Evolutionary conservation across 2,888 invertebrate species (phyloP).

Genomic region (Drosophila lutescens): DNA sequence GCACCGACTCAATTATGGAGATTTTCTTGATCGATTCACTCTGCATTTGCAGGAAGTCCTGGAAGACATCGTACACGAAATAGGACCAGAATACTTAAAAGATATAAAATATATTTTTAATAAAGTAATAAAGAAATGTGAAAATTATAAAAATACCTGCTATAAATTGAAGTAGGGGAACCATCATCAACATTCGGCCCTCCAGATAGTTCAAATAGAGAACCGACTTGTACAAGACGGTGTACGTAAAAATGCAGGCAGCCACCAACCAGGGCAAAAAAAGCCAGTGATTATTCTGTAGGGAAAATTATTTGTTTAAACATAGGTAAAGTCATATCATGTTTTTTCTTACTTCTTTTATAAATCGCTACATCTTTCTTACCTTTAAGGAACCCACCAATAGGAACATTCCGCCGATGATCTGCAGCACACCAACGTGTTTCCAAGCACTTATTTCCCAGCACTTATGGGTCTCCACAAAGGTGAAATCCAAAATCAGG

Average conservation of each 20-base stretch:
- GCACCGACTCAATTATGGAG: slow-evolving; percentile 5
- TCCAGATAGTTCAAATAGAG: neutral
- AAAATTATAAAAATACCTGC: slow-evolving; percentile 37
- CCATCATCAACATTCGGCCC: fast-evolving
- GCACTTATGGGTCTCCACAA: neutral
- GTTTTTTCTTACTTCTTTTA: too few relatives aligned
- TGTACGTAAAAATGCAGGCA: slow-evolving; percentile 46
- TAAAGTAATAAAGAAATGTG: fast-evolving
- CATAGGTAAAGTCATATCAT: too few relatives aligned
- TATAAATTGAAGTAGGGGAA: slow-evolving; percentile 6
- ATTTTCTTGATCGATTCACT: neutral
- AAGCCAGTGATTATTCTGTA: slow-evolving; percentile 50
- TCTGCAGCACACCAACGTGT: slow-evolving; percentile 56
- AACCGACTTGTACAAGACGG: slow-evolving; percentile 33
- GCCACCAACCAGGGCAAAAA: slow-evolving; percentile 54
- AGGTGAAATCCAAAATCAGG: neutral
- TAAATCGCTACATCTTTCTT: neutral
- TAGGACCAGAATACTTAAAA: slow-evolving; percentile 54
- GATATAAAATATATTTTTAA: neutral
- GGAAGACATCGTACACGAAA: slow-evolving; percentile 36
- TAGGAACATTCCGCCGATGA: slow-evolving; percentile 30
- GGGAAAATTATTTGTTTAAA: too few relatives aligned
- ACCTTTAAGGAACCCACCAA: slow-evolving; percentile 40
- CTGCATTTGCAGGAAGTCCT: slow-evolving; percentile 42
- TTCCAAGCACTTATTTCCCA: slow-evolving; percentile 31